phyloP scores from a whole-genome alignment of 2,113 vertebrate genomes.

The Callionymus lyra region DNA sequence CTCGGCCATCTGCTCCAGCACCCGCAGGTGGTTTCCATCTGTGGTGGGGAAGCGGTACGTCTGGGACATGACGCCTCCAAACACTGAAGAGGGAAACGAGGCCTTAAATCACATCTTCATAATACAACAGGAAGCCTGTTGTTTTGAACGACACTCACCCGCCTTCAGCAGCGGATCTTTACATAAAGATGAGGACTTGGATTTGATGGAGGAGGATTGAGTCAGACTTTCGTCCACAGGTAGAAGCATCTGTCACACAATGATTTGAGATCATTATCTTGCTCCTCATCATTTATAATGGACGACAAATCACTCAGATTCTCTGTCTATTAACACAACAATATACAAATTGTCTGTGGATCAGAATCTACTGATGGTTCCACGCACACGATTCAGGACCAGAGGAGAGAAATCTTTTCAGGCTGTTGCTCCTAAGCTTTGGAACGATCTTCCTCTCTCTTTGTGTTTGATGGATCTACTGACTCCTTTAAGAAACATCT shows the following conservation, averaged over 20 bases:
- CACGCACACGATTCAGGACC: too few species aligned
- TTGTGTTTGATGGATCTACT: too few species aligned
- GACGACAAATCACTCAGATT: too few species aligned
- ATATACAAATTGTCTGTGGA: too few species aligned
- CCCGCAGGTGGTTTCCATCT: constrained; percentile 90
- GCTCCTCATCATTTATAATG: too few species aligned
- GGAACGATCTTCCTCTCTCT: too few species aligned
- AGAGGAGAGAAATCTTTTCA: too few species aligned
- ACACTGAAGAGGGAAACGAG: constrained; percentile 61
- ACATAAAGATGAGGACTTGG: constrained; percentile 87
- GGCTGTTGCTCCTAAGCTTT: too few species aligned
- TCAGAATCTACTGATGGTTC: too few species aligned
- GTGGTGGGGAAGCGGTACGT: constrained; percentile 96
- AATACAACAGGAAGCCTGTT: background rate
- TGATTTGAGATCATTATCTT: too few species aligned
- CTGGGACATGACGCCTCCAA: constrained; percentile 89
- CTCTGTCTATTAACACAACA: too few species aligned
- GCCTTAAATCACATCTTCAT: background rate
- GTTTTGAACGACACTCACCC: constrained; percentile 61
- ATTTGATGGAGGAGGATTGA: constrained; percentile 82
- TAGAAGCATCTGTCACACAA: constrained; percentile 78
- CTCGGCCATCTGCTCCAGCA: constrained; percentile 97
- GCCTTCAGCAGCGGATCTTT: constrained; percentile 90
- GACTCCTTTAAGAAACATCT: too few species aligned
- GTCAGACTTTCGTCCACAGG: constrained; percentile 95